Evolutionary conservation across 2,113 vertebrate genomes (phyloP), one percentile per base, ranked within the genome.

Genomic region (Corapipo altera): DNA sequence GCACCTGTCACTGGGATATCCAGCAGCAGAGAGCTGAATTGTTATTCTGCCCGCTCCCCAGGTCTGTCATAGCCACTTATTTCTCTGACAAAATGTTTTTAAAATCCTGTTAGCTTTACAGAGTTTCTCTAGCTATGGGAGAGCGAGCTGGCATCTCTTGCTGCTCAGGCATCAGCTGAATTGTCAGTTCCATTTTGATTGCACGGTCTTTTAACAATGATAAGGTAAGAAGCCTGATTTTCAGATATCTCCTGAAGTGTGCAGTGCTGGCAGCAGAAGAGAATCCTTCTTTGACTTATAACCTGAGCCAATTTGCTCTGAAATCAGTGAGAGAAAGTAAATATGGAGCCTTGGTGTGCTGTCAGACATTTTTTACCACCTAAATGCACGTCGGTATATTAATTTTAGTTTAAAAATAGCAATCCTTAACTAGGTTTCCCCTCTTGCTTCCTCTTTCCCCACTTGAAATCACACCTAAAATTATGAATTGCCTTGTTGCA

Each of bases 11-110:
- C 72, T 65, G 5, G 4, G 46, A 81, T 89, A 58, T 16, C 88
- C 84, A 54, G 81, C 74, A 23, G 87, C 52, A 75, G 76, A 88
- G 59, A 93, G 83, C 93, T 88, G 91, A 20, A 55, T 96, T 93
- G 33, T 90, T 59, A 91, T 95, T 95, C 92, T 95, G 93, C 94
- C 88, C 20, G 3, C 54, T 94, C 92, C 91, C 86, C 62, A 33
- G 67, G 24, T 95, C 95, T 97, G 96, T 96, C 96, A 95, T 75
- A 94, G 91, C 84, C 94, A 95, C 94, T 97, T 94, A 90, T 88
- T 97, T 91, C 76, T 67, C 96, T 96, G 97, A 97, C 97, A 97
- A 96, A 97, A 93, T 95, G 91, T 97, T 97, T 92, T 95, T 94
- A 58, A 94, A 96, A 94, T 94, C 92, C 91, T 83, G 94, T 97